Evolutionary conservation across 1,140 invertebrate genomes (phyloP), one percentile per base, ranked within the genome.

Genomic region (Harpegnathos saltator): DNA sequence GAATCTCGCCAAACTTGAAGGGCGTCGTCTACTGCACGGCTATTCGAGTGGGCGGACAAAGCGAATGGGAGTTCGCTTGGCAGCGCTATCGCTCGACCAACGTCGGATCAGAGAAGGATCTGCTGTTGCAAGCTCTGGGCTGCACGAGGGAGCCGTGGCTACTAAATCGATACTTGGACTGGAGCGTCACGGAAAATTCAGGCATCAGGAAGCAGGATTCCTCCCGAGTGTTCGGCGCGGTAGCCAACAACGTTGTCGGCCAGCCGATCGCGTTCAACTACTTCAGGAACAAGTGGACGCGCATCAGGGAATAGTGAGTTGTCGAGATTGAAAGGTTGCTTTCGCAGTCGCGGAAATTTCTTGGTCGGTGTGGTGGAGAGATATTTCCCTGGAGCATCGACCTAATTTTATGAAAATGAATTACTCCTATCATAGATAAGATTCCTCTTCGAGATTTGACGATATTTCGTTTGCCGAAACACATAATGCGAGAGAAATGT

Each of bases 61-160:
- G 95, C 4, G 98, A 98, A 90, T 99, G 98, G 98, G 95, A 98
- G 38, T 98, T 98, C 91, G 96, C 97, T 0, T 98, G 97, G 95
- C 94, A 97, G 54, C 94, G 96, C 19, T 99, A 97, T 89, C 87
- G 95, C 15, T 95, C 95, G 4, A 95, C 97, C 0, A 96, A 96
- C 82, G 96, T 97, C 0, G 97, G 96, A 0, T 96, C 96, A 0
- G 98, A 98, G 90, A 96, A 97, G 89, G 96, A 97, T 77, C 91
- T 96, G 11, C 92, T 98, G 5, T 92, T 98, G 0, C 95, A 94
- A n/a, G 96, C 97, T 0, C 92, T 99, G 11, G 97, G 97, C 0
- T 98, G 98, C 87, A 96, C 96, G 0, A 94, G 96, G 56, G 96
- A 97, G 84, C 95, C 96, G 0, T 98, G 97, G 96, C 94, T 98